These are phyloP conservation scores for Adrianichthys oophorus DNA, from an alignment of 2,797 vertebrate species.

Conservation along the genomic window DNA sequence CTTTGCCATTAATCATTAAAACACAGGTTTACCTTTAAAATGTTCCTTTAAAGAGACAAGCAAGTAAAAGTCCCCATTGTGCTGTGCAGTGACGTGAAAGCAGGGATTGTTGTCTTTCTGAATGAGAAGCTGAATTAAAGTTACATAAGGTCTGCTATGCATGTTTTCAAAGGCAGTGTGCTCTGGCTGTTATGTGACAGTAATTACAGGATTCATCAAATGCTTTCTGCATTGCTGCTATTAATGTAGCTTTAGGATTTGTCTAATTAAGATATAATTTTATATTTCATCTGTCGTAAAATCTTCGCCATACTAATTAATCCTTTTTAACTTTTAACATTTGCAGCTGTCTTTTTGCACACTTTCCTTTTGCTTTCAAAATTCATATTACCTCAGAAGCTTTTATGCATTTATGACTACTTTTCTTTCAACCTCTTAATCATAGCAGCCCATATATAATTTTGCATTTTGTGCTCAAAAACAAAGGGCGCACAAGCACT, in stretches of 20 bases:
- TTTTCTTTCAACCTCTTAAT: too few species aligned
- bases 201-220: too few species aligned
- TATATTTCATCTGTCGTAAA: too few species aligned
- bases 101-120: slow-evolving; percentile 29
- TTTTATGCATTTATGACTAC: too few species aligned
- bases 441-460: too few species aligned
- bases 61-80: slow-evolving; percentile 51
- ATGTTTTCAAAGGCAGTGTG: slow-evolving; percentile 8
- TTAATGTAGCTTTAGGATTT: neutral
- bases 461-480: too few species aligned
- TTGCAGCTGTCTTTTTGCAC: too few species aligned
- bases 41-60: slow-evolving; percentile 44
- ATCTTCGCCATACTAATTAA: too few species aligned
- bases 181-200: slow-evolving; percentile 7
- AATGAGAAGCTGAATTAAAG: slow-evolving; percentile 44
- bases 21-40: slow-evolving; percentile 41
- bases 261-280: neutral
- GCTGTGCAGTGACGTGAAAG: slow-evolving; percentile 24
- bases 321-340: too few species aligned
- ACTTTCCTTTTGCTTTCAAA: too few species aligned
- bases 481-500: too few species aligned
- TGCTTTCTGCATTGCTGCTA: neutral
- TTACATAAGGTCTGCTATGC: slow-evolving; percentile 2
- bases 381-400: too few species aligned
- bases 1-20: slow-evolving; percentile 63